These are phyloP conservation scores for Scaptomyza polygonia DNA, from an alignment of 2,888 invertebrate genomes.

Conservation along the genomic window DNA sequence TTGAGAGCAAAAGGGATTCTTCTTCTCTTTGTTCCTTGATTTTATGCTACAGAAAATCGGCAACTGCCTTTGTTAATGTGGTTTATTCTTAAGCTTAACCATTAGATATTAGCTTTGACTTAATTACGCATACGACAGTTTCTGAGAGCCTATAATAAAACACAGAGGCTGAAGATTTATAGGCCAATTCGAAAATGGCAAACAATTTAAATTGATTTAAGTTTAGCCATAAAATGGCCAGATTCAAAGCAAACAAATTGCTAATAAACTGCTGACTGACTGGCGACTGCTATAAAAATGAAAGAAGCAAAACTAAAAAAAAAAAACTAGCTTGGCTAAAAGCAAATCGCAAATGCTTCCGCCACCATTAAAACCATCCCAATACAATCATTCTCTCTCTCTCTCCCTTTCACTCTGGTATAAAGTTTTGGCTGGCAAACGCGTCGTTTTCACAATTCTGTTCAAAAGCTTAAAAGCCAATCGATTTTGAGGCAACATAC, in stretches of 20 bases:
- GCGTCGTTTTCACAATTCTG: constrained; percentile 32
- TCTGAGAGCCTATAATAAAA: constrained; percentile 17
- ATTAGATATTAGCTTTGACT: constrained; percentile 49
- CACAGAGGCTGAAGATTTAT: constrained; percentile 45
- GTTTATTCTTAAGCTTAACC: constrained; percentile 39
- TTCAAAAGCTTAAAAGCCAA: constrained; percentile 49
- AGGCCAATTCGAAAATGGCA: constrained; percentile 35
- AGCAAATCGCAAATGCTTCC: constrained; percentile 11
- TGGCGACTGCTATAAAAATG: not conserved
- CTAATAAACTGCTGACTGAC: constrained; percentile 16
- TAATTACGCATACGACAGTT: constrained; percentile 38
- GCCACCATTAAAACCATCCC: not conserved
- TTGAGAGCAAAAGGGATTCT: not conserved
- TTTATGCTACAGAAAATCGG: constrained; percentile 38
- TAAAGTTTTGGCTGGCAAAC: constrained; percentile 1
- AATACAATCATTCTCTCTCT: not conserved
- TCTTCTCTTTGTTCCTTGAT: constrained; percentile 25
- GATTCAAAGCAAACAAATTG: constrained; percentile 3
- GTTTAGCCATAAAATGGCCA: constrained; percentile 41
- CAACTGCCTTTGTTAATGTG: constrained; percentile 21
- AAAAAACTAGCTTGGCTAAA: constrained; percentile 23
- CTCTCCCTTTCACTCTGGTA: not conserved
- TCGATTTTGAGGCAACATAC: constrained; percentile 32
- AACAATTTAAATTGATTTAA: constrained; percentile 56
- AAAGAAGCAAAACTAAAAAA: not conserved